phyloP scores from a whole-genome alignment of 2,113 vertebrate genomes.

The Cynoglossus semilaevis region DNA sequence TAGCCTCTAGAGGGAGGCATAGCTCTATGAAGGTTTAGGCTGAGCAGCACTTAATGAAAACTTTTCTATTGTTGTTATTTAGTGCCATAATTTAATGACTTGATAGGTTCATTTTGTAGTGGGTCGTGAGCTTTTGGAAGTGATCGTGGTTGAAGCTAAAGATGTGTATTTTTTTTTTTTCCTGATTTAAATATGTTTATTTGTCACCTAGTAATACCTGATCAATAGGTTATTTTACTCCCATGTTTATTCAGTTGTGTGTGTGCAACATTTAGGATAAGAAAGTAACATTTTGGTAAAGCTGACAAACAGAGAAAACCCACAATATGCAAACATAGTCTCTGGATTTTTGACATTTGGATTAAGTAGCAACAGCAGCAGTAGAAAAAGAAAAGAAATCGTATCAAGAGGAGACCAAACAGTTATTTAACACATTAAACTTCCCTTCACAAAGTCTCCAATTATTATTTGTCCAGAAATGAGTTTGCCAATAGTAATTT shows the following conservation, averaged over 20 bases:
- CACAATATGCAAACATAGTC: too few species aligned
- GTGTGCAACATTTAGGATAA: too few species aligned
- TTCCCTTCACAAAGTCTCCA: slow-evolving; percentile 37
- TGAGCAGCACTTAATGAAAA: slow-evolving; percentile 19
- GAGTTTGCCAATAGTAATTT: slow-evolving; percentile 60
- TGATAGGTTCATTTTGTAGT: slow-evolving; percentile 33
- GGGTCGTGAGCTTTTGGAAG: slow-evolving; percentile 43
- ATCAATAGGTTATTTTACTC: too few species aligned
- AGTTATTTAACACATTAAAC: not conserved
- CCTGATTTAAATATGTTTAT: too few species aligned
- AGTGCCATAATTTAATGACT: slow-evolving; percentile 57
- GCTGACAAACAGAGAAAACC: too few species aligned
- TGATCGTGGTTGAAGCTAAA: slow-evolving; percentile 33
- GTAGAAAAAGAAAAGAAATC: too few species aligned
- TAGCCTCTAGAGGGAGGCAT: slow-evolving; percentile 60
- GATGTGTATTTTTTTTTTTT: slow-evolving; percentile 21
- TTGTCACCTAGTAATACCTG: too few species aligned
- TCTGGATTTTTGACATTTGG: too few species aligned
- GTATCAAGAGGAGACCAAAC: too few species aligned
- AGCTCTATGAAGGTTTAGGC: slow-evolving; percentile 16
- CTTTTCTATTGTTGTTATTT: slow-evolving; percentile 42
- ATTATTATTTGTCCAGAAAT: slow-evolving; percentile 47
- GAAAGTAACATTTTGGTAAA: too few species aligned
- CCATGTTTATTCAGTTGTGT: too few species aligned
- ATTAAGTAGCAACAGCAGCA: too few species aligned